Conservation (phyloP, 2,888 invertebrate species). For the Phlogophora meticulosa region DNA sequence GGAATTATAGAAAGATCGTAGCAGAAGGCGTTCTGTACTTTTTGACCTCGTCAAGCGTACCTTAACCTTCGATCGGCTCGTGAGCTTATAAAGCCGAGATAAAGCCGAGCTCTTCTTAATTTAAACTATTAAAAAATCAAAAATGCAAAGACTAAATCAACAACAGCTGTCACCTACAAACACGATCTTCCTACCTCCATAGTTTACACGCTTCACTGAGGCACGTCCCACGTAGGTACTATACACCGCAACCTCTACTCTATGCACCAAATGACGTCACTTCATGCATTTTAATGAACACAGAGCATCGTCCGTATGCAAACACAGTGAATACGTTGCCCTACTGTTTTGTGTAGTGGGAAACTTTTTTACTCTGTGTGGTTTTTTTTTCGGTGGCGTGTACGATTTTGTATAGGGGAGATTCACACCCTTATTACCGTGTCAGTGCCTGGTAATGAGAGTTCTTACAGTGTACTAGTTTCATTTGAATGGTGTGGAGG, state of each 20-base stretch:
- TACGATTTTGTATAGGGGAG: constrained; percentile 5
- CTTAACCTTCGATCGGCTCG: too few relatives aligned
- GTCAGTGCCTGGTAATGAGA: constrained; percentile 11
- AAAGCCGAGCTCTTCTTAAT: too few relatives aligned
- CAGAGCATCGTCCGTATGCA: constrained; percentile 75
- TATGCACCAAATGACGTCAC: constrained; percentile 67
- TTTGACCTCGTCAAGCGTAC: too few relatives aligned
- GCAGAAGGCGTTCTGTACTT: too few relatives aligned
- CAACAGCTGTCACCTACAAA: neutral
- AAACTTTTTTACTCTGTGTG: constrained; percentile 65
- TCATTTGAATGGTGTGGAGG: constrained; percentile 23
- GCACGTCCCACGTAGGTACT: constrained; percentile 55
- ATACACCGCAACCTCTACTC: constrained; percentile 49
- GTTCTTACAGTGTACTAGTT: constrained; percentile 15
- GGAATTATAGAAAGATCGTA: too few relatives aligned
- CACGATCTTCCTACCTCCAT: neutral
- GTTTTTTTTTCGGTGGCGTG: constrained; percentile 55
- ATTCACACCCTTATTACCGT: constrained; percentile 23
- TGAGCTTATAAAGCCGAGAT: too few relatives aligned
- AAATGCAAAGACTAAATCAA: neutral
- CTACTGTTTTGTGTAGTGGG: constrained; percentile 63
- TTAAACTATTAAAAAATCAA: too few relatives aligned
- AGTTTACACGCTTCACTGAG: constrained; percentile 47
- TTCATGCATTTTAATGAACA: constrained; percentile 88
- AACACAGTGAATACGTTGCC: constrained; percentile 76